phyloP scores from a whole-genome alignment of 2,113 vertebrate genomes.

The Cololabis saira region DNA sequence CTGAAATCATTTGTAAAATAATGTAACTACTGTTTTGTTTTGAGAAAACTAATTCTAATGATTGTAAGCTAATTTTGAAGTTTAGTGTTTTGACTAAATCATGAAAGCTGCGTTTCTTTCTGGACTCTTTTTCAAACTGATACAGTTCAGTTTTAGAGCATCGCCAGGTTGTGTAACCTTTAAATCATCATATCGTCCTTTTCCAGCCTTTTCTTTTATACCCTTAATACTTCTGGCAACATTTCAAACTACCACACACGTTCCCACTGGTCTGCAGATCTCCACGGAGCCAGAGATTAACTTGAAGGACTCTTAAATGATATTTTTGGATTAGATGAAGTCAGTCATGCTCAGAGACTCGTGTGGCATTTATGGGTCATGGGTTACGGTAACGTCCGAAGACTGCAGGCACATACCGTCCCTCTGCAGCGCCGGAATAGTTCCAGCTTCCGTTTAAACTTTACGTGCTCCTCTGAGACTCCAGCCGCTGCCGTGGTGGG shows the following conservation, averaged over 20 bases:
- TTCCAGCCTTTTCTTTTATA: too few species aligned
- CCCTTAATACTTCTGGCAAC: too few species aligned
- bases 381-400: slow-evolving; percentile 17
- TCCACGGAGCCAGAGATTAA: not conserved
- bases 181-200: too few species aligned
- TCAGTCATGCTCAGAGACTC: slow-evolving; percentile 4
- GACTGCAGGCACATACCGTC: slow-evolving; percentile 12
- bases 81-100: not conserved
- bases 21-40: slow-evolving; percentile 11
- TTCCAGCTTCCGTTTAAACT: not conserved
- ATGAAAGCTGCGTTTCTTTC: too few species aligned
- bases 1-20: not conserved
- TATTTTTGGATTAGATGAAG: not conserved
- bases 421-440: slow-evolving; percentile 36
- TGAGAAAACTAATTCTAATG: not conserved
- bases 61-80: not conserved
- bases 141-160: too few species aligned
- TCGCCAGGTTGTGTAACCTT: too few species aligned
- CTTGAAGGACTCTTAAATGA: not conserved
- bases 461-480: slow-evolving; percentile 3
- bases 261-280: not conserved
- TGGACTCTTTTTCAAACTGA: too few species aligned
- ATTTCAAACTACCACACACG: not conserved
- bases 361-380: slow-evolving; percentile 23
- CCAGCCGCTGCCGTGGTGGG: slow-evolving; percentile 1